Base-by-base conservation (phyloP, 2,113 vertebrate species). In the Leiothrix lutea region DNA sequence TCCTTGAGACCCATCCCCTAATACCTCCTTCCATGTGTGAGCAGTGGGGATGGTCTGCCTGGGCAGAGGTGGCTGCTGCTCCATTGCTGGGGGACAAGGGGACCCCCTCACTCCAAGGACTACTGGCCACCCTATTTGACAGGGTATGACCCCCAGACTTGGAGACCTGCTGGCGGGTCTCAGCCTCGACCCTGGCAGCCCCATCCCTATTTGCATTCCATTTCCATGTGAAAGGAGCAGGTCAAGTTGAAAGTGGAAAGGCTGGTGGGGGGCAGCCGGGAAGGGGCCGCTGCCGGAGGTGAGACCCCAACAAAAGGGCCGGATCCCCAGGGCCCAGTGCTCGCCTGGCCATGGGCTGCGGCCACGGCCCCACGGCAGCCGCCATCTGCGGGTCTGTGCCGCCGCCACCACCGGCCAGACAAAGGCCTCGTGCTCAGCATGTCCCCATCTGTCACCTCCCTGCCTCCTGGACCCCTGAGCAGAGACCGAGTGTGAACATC, bases 211-310 rank as follows among this genome's bases (percentile, higher is more conserved):
- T 96, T 97, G 83, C 97, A 95, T 97, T 16, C 47, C 17, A 97
- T 96, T 96, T 97, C 92, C 96, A 94, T 93, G 56, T 83, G 88
- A 97, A 97, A 48, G 74, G 51, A 86, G 33, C 86, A 61, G 96
- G 95, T 97, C 97, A 96, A 96, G 96, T 96, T 97, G 97, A 97
- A 98, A 97, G 93, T 89, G 75, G 94, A 86, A 95, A 86, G 95
- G 86, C 86, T 78, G 51, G 70, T 6, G 26, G 62, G 81, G 58
- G 38, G 45, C 19, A 16, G 91, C 70, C 5, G 29, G 91, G 94
- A 94, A 94, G 86, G 77, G 86, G 93, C 81, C 6, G 18, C 89
- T 94, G 96, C 50, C 11, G 35, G 82, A 92, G 95, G 94, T 96
- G 92, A 94, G 90, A 64, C 23, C 84, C 88, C 57, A 53, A 94